These are phyloP conservation scores for Magallana ariakensis DNA, from an alignment of 1,140 invertebrate genomes.

Conservation along the genomic window DNA sequence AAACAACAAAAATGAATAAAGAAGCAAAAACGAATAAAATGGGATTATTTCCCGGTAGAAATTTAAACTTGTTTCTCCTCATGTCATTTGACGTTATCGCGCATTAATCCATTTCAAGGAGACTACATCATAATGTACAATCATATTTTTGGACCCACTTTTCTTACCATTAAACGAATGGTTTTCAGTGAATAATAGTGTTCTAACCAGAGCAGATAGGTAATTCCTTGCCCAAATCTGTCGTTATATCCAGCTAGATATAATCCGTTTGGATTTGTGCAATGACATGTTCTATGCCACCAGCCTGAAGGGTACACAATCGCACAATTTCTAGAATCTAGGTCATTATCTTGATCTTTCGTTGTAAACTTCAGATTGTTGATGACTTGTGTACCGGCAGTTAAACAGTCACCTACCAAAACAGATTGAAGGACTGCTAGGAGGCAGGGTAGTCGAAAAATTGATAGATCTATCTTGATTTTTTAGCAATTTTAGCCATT, in stretches of 20 bases:
- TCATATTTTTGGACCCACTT: slow-evolving; percentile 60
- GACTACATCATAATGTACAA: too few relatives aligned
- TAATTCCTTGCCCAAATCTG: neutral
- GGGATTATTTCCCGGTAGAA: too few relatives aligned
- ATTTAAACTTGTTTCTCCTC: too few relatives aligned
- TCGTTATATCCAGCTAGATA: neutral
- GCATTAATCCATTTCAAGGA: too few relatives aligned
- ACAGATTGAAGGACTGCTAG: neutral
- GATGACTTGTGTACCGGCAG: neutral
- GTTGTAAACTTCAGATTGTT: neutral
- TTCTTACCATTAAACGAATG: neutral
- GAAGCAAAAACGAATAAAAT: too few relatives aligned
- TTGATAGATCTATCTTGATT: neutral
- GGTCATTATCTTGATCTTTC: neutral
- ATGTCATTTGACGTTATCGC: too few relatives aligned
- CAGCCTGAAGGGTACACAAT: neutral
- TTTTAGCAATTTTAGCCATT: neutral
- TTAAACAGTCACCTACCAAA: neutral
- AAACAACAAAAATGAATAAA: too few relatives aligned
- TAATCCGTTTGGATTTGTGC: neutral
- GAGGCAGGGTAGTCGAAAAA: neutral
- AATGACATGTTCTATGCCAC: neutral
- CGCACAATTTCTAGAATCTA: neutral
- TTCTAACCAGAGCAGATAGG: neutral
- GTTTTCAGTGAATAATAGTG: neutral